These are phyloP conservation scores for Melanotaenia boesemani DNA, from an alignment of 2,797 vertebrate species.

Conservation along the genomic window DNA sequence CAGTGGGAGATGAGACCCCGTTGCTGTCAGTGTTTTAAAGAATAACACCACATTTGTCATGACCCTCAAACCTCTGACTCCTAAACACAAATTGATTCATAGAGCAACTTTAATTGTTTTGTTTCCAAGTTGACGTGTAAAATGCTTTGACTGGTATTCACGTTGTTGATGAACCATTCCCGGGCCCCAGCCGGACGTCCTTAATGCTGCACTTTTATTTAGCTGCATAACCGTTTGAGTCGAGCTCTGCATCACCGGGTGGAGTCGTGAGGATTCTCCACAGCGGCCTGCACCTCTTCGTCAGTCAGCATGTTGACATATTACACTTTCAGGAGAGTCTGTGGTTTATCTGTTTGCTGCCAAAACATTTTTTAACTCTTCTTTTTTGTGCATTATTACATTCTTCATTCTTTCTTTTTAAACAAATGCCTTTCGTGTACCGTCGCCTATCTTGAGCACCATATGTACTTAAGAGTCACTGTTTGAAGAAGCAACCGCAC, in stretches of 20 bases:
- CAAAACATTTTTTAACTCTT: constrained; percentile 14
- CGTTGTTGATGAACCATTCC: constrained; percentile 62
- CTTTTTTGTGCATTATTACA: constrained; percentile 50
- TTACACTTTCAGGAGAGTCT: constrained; percentile 58
- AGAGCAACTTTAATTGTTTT: constrained; percentile 36
- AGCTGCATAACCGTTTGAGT: constrained; percentile 51
- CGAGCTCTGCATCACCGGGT: constrained; percentile 53
- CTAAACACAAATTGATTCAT: constrained; percentile 21
- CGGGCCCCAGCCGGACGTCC: constrained; percentile 69
- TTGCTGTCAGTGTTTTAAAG: constrained; percentile 39
- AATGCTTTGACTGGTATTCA: constrained; percentile 37
- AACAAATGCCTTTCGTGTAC: constrained; percentile 64
- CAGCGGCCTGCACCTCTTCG: constrained; percentile 32
- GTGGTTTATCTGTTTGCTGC: constrained; percentile 23
- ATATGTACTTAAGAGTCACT: constrained; percentile 70
- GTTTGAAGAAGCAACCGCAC: constrained; percentile 60
- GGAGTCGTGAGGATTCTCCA: constrained; percentile 31
- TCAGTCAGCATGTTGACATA: constrained; percentile 42
- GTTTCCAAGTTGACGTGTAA: constrained; percentile 31
- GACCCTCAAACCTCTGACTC: constrained; percentile 50
- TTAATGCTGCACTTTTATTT: constrained; percentile 61
- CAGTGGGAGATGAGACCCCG: constrained; percentile 25
- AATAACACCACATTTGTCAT: constrained; percentile 35
- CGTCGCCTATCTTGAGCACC: constrained; percentile 71
- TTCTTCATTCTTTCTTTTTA: constrained; percentile 37